A percentile compares a stretch with the other conserved stretches of the same genome.
phyloP scores from a whole-genome alignment of 2,888 invertebrate genomes.

The Aleiodes testaceus region DNA sequence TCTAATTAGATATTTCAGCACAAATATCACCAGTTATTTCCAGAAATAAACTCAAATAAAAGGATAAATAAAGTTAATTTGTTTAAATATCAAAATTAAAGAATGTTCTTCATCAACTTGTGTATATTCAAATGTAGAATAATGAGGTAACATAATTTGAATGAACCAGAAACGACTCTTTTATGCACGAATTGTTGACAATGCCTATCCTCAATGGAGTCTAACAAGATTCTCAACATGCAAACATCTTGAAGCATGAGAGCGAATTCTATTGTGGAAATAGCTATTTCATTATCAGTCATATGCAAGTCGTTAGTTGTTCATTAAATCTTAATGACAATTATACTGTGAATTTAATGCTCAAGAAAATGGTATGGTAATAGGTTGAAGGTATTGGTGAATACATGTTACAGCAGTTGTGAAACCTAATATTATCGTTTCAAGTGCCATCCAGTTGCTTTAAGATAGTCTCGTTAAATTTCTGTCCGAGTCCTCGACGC shows the following conservation, averaged over 20 bases:
- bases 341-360: not conserved
- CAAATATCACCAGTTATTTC: not conserved
- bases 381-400: not conserved
- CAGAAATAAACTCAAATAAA: not conserved
- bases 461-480: constrained; percentile 52
- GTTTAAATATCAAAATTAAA: not conserved
- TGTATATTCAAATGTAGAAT: not conserved
- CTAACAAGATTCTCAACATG: constrained; percentile 52
- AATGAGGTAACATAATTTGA: constrained; percentile 23
- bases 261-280: constrained; percentile 47
- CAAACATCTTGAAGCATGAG: constrained; percentile 45
- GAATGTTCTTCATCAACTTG: not conserved
- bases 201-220: constrained; percentile 28
- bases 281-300: constrained; percentile 13
- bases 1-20: not conserved
- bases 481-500: constrained; percentile 46
- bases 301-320: not conserved
- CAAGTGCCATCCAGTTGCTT: constrained; percentile 43
- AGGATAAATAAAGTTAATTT: constrained; percentile 6
- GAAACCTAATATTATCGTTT: constrained; percentile 7
- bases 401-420: constrained; percentile 37
- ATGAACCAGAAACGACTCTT: constrained; percentile 28
- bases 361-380: not conserved
- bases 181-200: constrained; percentile 32
- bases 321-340: constrained; percentile 4